A percentile compares a stretch with the other conserved stretches of the same genome.
phyloP scores from a whole-genome alignment of 2,888 invertebrate species.

The Ephialtes manifestator region DNA sequence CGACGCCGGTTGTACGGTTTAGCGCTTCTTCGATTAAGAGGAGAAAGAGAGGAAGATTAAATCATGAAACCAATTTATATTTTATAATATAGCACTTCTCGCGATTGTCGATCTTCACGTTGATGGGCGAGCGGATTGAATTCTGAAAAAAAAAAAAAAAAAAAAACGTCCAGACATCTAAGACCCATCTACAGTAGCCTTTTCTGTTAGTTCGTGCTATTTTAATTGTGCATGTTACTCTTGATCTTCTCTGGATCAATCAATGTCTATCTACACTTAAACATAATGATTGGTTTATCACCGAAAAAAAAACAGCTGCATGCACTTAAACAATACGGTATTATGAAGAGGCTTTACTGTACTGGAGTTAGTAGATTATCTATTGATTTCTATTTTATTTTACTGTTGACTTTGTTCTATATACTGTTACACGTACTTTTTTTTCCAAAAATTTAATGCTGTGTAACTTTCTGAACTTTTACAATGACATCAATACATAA shows the following conservation, averaged over 20 bases:
- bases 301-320: no score
- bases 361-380: background rate
- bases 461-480: background rate
- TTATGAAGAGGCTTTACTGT: no score
- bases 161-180: background rate
- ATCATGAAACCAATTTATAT: constrained; percentile 26
- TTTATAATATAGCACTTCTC: constrained; percentile 22
- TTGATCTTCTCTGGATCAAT: no score
- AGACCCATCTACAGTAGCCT: no score
- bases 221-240: no score
- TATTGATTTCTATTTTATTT: background rate
- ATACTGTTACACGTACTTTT: background rate
- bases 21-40: constrained; percentile 67
- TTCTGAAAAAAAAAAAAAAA: no score
- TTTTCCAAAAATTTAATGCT: background rate
- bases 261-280: no score
- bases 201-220: no score
- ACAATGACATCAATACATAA: background rate
- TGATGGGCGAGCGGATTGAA: constrained; percentile 5
- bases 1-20: constrained; percentile 83
- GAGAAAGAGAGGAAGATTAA: constrained; percentile 51
- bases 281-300: no score
- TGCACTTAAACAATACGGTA: no score
- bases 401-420: background rate
- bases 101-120: constrained; percentile 58